Base-by-base conservation (phyloP, 2,797 vertebrate species). In the Hyperoplus immaculatus region DNA sequence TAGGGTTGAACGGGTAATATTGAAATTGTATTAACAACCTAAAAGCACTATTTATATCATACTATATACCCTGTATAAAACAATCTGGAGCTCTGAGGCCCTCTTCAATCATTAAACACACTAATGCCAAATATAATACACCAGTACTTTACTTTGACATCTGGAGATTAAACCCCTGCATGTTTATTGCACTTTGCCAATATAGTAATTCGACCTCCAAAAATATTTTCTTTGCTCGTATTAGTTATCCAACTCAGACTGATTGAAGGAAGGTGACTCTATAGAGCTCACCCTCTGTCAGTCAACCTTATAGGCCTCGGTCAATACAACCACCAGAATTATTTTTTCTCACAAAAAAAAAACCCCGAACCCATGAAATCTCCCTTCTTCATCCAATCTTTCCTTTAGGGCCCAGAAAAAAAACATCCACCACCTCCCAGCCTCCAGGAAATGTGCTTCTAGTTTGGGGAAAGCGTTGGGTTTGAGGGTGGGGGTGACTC, bases 381-480 rank as follows among this genome's bases (percentile, higher is more conserved):
- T 69, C 43, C 41, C 43, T 85, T 84, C 87, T 87, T 91, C 79
- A 91, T 91, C 89, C 88, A 92, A 89, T 90, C 86, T 92, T 92
- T 92, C 90, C 86, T 91, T 80, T 71, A 86, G 85, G 89, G 83
- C 79, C 69, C 90, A 86, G 74, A 90, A 89, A 89, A 93, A 91
- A 89, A 93, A 91, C 86, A 89, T 82, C 84, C 83, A 87, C 55
- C 81, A 88, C 87, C 85, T 89, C 89, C 59, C 39, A 42, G 87
- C 87, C 81, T 87, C 88, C 87, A 82, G 87, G 68, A 84, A 92
- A 92, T 95, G 93, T 96, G 95, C 86, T 94, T 95, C 87, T 81
- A 93, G 91, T 96, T 95, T 93, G 88, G 78, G 85, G 77, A 84
- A 29, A 78, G 90, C 78, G 59, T 78, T 80, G 85, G 77, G 72